A percentile compares a stretch with the other conserved stretches of the same genome.
These are phyloP conservation scores for Enoplosus armatus DNA, from an alignment of 2,797 vertebrate species.

Conservation along the genomic window DNA sequence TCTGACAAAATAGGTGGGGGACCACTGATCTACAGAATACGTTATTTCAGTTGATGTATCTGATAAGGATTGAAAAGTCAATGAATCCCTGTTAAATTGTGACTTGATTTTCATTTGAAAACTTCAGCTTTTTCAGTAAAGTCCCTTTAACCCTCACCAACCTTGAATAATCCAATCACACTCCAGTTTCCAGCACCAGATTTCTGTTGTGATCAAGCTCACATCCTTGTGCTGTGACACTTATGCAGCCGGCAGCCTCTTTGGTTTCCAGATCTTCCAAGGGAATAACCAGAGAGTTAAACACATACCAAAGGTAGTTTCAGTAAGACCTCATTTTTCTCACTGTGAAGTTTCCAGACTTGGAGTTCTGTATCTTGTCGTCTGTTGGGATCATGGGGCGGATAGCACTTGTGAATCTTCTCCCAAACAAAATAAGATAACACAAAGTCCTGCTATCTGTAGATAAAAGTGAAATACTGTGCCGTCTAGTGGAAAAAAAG, in stretches of 20 bases:
- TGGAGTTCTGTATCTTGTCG: conserved; percentile 83
- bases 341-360: conserved; percentile 82
- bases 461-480: conserved; percentile 89
- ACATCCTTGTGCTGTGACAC: conserved; percentile 12
- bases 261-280: conserved; percentile 55
- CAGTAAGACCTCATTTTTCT: conserved; percentile 84
- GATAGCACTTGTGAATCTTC: conserved; percentile 80
- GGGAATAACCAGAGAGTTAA: conserved; percentile 72
- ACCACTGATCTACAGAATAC: not conserved
- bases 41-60: not conserved
- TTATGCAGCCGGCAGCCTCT: conserved; percentile 26
- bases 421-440: conserved; percentile 86
- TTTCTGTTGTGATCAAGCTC: conserved; percentile 27
- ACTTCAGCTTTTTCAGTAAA: not conserved
- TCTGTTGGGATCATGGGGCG: conserved; percentile 81
- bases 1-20: not conserved
- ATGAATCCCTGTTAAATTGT: conserved; percentile 10
- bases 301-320: conserved; percentile 75
- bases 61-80: not conserved
- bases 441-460: conserved; percentile 85
- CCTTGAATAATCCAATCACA: conserved; percentile 21
- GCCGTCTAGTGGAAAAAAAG: conserved; percentile 74
- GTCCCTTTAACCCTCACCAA: conserved; percentile 3
- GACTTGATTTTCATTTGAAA: not conserved
- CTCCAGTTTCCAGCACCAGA: not conserved